Percentiles rank a stretch among this genome's conserved stretches.
Conservation (phyloP, 1,140 invertebrate genomes). For the Sminthurides bifidus region DNA sequence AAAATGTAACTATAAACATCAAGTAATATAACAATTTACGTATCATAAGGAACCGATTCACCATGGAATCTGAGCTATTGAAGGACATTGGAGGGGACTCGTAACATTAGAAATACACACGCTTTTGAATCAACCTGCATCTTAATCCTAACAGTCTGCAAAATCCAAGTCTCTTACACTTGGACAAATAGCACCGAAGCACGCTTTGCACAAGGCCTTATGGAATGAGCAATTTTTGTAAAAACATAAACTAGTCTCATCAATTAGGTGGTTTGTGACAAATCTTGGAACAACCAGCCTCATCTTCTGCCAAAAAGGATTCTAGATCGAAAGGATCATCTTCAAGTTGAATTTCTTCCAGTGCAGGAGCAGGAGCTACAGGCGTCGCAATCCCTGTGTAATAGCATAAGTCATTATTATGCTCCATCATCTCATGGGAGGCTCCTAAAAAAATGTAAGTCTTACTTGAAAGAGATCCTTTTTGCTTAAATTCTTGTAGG, state of each 20-base stretch:
- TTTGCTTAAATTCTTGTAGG: slow-evolving; percentile 48
- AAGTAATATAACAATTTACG: too few relatives aligned
- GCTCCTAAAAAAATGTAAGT: background rate
- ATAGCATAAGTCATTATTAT: background rate
- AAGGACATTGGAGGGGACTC: too few relatives aligned
- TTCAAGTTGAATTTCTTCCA: slow-evolving; percentile 30
- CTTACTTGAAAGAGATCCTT: slow-evolving; percentile 50
- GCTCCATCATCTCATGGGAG: background rate
- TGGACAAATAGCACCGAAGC: background rate
- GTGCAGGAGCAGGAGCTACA: slow-evolving; percentile 10
- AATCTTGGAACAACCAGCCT: background rate
- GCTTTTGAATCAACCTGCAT: background rate
- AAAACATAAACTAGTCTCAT: too few relatives aligned
- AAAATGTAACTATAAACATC: too few relatives aligned
- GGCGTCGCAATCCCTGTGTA: slow-evolving; percentile 6
- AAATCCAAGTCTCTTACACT: background rate
- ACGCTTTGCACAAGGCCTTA: background rate
- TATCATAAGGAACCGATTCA: too few relatives aligned
- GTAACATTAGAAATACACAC: too few relatives aligned
- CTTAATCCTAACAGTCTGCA: background rate
- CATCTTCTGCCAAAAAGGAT: slow-evolving; percentile 17
- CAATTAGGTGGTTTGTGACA: too few relatives aligned
- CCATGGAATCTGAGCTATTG: too few relatives aligned
- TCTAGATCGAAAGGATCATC: slow-evolving; percentile 26
- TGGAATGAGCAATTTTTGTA: background rate